Evolutionary conservation across 2,888 invertebrate genomes (phyloP).

Genomic region (Caenorhabditis sulstoni): DNA sequence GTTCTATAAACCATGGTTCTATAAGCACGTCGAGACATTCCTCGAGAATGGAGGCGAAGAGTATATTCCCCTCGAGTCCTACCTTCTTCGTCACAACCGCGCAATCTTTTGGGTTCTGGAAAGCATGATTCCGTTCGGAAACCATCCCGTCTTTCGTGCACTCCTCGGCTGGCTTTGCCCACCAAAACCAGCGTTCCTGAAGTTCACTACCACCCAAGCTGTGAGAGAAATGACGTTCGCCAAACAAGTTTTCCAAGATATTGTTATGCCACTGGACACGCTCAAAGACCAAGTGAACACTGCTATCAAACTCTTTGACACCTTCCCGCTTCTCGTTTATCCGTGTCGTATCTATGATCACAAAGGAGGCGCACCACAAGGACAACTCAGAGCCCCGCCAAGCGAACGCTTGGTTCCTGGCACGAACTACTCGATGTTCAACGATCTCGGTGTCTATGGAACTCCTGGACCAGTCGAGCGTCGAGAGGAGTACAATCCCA

Average conservation of each 20-base stretch:
- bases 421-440: constrained; percentile 86
- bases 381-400: constrained; percentile 82
- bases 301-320: constrained; percentile 83
- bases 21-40: constrained; percentile 85
- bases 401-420: constrained; percentile 85
- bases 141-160: constrained; percentile 84
- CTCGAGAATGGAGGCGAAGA: constrained; percentile 81
- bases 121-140: constrained; percentile 87
- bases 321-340: constrained; percentile 86
- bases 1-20: constrained; percentile 88
- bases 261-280: constrained; percentile 85
- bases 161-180: constrained; percentile 86
- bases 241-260: constrained; percentile 86
- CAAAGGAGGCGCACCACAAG: constrained; percentile 82
- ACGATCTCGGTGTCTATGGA: constrained; percentile 87
- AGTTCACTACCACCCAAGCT: constrained; percentile 86
- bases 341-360: constrained; percentile 86
- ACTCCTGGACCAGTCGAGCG: constrained; percentile 85
- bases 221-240: constrained; percentile 86
- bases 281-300: constrained; percentile 84
- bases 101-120: constrained; percentile 88
- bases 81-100: constrained; percentile 85
- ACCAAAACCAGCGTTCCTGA: constrained; percentile 87
- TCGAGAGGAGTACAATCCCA: constrained; percentile 84
- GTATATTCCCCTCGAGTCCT: constrained; percentile 84